phyloP scores from a whole-genome alignment of 1,140 invertebrate species.

The Drosophila ercepeae region DNA sequence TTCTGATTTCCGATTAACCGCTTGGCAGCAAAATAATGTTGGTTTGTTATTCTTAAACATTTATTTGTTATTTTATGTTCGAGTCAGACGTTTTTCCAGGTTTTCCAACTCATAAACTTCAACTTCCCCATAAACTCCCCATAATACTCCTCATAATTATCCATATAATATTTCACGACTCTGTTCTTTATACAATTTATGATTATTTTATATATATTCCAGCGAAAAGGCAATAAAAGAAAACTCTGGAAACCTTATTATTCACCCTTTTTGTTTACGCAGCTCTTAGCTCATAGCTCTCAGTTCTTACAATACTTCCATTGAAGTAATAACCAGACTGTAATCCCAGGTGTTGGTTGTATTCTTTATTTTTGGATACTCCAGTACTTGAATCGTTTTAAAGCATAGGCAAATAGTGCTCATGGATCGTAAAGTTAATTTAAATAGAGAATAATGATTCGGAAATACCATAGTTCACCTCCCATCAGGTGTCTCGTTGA shows the following conservation, averaged over 20 bases:
- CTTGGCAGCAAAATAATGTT: not conserved
- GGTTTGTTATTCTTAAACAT: not conserved
- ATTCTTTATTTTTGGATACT: conserved; percentile 23
- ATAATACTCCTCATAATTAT: too few relatives aligned
- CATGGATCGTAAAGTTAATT: conserved; percentile 30
- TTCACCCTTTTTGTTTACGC: conserved; percentile 20
- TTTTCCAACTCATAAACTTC: not conserved
- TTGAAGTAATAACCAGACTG: conserved; percentile 16
- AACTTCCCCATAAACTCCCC: conserved; percentile 1
- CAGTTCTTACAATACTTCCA: conserved; percentile 22
- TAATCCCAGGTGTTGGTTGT: conserved; percentile 17
- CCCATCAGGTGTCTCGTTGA: conserved; percentile 32
- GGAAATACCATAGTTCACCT: conserved; percentile 10
- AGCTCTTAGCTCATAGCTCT: conserved; percentile 11
- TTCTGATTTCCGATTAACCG: too few relatives aligned
- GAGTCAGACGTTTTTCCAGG: not conserved
- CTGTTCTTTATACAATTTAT: too few relatives aligned
- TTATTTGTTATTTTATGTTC: not conserved
- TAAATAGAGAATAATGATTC: conserved; percentile 34
- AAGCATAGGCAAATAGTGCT: conserved; percentile 23
- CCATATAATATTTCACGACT: too few relatives aligned
- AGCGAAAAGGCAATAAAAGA: conserved; percentile 20
- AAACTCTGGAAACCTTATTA: conserved; percentile 10
- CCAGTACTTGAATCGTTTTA: not conserved
- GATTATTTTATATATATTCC: too few relatives aligned